Evolutionary conservation across 2,888 invertebrate genomes (phyloP).

Genomic region (Oithona nana): DNA sequence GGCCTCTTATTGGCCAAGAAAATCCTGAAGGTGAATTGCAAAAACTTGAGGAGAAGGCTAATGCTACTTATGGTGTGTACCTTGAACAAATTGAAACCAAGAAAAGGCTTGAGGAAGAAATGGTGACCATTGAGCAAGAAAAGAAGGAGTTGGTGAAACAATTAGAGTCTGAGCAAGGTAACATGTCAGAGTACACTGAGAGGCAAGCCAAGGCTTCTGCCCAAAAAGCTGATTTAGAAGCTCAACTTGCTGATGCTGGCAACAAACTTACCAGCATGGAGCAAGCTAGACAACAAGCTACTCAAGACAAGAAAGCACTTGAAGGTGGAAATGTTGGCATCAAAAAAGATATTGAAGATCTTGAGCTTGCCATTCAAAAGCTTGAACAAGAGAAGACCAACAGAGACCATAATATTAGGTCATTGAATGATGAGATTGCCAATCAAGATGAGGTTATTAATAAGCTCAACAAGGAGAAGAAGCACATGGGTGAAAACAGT

Average conservation of each 20-base stretch:
- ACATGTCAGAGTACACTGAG: conserved; percentile 10
- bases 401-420: conserved; percentile 94
- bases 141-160: not conserved
- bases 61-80: conserved; percentile 78
- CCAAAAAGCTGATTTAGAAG: conserved; percentile 88
- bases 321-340: conserved; percentile 81
- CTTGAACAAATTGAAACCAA: conserved; percentile 87
- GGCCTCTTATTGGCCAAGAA: conserved; percentile 95
- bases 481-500: conserved; percentile 78
- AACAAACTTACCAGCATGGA: conserved; percentile 23
- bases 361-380: conserved; percentile 82
- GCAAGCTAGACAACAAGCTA: conserved; percentile 32
- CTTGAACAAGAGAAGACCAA: conserved; percentile 90
- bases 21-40: conserved; percentile 91
- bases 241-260: conserved; percentile 69
- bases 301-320: conserved; percentile 78
- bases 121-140: conserved; percentile 35
- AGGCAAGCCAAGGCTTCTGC: conserved; percentile 15
- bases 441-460: conserved; percentile 98
- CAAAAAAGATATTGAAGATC: conserved; percentile 92
- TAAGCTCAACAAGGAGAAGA: conserved; percentile 98
- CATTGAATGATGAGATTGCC: conserved; percentile 95
- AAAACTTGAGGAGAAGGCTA: conserved; percentile 65
- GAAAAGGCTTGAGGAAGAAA: conserved; percentile 78
- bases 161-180: conserved; percentile 15